Percentiles rank a stretch among this genome's conserved stretches.
phyloP scores from a whole-genome alignment of 2,113 vertebrate genomes.

The Empidonax alnorum region DNA sequence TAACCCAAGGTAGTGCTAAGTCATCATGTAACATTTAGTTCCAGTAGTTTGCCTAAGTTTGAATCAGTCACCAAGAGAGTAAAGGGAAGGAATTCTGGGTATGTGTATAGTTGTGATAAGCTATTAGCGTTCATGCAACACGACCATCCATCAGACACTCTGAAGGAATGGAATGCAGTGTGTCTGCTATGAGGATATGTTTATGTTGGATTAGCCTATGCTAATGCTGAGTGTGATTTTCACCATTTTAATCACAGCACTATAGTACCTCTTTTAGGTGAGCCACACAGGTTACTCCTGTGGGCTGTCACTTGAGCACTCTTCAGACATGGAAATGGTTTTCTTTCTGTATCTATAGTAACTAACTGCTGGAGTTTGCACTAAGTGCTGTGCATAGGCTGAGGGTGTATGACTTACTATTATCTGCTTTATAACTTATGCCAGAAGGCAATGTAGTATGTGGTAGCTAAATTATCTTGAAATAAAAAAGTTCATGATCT shows the following conservation, averaged over 20 bases:
- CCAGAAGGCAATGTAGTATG: background rate
- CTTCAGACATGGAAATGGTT: background rate
- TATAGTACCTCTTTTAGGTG: background rate
- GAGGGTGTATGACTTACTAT: background rate
- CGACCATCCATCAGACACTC: background rate
- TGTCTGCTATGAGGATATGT: background rate
- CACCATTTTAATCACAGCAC: background rate
- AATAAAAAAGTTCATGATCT: constrained; percentile 4
- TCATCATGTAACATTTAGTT: background rate
- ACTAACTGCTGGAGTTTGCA: background rate
- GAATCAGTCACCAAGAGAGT: background rate
- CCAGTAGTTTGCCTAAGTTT: background rate
- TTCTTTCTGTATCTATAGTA: constrained; percentile 42
- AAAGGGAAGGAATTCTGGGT: background rate
- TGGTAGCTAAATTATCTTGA: background rate
- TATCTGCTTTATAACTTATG: background rate
- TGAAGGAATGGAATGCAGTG: background rate
- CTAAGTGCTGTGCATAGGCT: constrained; percentile 3
- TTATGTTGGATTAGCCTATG: background rate
- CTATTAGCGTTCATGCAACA: background rate
- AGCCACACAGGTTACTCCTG: background rate
- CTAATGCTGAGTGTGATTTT: background rate
- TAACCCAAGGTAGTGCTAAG: background rate
- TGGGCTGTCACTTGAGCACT: background rate
- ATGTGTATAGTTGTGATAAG: background rate